phyloP scores from a whole-genome alignment of 2,113 vertebrate species.

The Lepidothrix coronata region DNA sequence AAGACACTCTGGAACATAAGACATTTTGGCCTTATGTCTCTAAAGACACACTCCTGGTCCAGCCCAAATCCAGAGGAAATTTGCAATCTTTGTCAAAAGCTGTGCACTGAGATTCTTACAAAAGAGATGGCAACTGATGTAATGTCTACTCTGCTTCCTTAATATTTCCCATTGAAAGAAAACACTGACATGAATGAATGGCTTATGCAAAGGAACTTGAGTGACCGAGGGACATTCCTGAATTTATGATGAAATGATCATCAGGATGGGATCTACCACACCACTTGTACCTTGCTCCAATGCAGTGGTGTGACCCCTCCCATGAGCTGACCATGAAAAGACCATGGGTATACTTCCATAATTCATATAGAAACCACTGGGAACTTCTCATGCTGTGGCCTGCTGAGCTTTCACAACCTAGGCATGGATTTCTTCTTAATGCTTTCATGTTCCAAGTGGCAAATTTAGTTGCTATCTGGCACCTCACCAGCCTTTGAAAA shows the following conservation, averaged over 20 bases:
- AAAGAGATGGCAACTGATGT: background rate
- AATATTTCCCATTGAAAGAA: background rate
- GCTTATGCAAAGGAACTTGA: rapidly evolving
- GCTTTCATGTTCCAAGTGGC: background rate
- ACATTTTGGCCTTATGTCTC: background rate
- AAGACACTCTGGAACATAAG: background rate
- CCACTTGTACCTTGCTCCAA: background rate
- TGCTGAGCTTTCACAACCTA: background rate
- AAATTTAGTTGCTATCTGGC: background rate
- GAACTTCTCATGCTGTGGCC: background rate
- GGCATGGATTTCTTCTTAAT: background rate
- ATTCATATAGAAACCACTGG: background rate
- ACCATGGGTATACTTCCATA: background rate
- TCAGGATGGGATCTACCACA: background rate
- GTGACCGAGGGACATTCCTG: background rate
- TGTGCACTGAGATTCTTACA: background rate
- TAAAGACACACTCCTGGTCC: background rate
- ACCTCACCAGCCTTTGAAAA: background rate
- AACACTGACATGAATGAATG: background rate
- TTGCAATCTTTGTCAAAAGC: background rate
- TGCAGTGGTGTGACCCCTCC: background rate
- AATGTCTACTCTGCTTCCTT: background rate
- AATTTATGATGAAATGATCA: rapidly evolving
- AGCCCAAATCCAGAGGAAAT: background rate
- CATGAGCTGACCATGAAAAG: background rate